Conservation (phyloP, 2,113 vertebrate species). For the Cyprinus carpio region DNA sequence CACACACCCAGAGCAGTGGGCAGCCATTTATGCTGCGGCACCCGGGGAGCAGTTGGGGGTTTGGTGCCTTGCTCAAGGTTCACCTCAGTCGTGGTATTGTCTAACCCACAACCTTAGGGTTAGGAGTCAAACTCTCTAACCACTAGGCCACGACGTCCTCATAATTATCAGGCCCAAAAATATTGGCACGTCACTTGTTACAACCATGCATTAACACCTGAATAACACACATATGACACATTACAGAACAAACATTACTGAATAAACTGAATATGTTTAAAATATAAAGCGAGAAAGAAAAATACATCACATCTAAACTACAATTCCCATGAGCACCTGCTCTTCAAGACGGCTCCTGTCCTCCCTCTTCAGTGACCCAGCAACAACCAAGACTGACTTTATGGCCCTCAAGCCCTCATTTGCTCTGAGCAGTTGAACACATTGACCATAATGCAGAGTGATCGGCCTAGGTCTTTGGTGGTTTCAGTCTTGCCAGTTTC, state of each 20-base stretch:
- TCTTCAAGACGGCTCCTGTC: constrained; percentile 75
- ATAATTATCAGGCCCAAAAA: constrained; percentile 81
- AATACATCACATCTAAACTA: not conserved
- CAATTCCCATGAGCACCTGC: constrained; percentile 69
- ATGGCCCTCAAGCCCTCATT: constrained; percentile 75
- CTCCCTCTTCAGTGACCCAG: constrained; percentile 76
- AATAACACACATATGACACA: not conserved
- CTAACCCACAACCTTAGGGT: too few species aligned
- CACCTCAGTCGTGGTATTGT: too few species aligned
- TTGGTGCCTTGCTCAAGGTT: too few species aligned
- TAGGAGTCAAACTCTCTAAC: too few species aligned
- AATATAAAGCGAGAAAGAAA: not conserved
- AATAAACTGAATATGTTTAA: not conserved
- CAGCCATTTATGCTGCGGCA: too few species aligned
- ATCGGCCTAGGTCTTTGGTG: constrained; percentile 75
- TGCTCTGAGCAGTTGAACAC: too few species aligned
- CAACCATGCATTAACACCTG: constrained; percentile 78
- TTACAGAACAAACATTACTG: not conserved
- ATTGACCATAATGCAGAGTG: constrained; percentile 75
- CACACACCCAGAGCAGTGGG: too few species aligned
- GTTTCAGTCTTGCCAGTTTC: constrained; percentile 79
- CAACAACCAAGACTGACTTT: constrained; percentile 78
- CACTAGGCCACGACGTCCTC: too few species aligned
- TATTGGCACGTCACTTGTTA: constrained; percentile 78
- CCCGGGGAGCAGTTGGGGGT: too few species aligned